Evolutionary conservation across 2,113 vertebrate genomes (phyloP).

Genomic region (Aythya baeri): DNA sequence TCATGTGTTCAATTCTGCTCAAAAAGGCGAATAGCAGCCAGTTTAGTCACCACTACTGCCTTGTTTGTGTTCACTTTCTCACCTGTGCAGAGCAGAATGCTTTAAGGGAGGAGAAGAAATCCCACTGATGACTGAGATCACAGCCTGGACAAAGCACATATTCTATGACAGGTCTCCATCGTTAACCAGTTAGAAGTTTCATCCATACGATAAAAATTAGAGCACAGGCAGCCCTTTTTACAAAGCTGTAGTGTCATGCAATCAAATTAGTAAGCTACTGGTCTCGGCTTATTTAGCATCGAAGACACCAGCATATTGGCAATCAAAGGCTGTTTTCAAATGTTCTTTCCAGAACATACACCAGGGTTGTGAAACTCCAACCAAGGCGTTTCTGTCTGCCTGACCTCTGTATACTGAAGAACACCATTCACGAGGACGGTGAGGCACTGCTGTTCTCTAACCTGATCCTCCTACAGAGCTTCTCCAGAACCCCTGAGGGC

Average conservation of each 20-base stretch:
- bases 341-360: not conserved
- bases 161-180: not conserved
- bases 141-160: not conserved
- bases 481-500: not conserved
- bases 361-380: not conserved
- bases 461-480: not conserved
- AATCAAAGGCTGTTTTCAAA: not conserved
- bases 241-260: not conserved
- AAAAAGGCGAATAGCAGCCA: not conserved
- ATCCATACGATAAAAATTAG: not conserved
- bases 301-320: not conserved
- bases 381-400: not conserved
- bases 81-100: not conserved
- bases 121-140: not conserved
- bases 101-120: not conserved
- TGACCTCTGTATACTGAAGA: not conserved
- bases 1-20: not conserved
- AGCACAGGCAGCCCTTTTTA: not conserved
- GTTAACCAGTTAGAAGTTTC: not conserved
- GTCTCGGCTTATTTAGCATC: not conserved
- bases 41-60: not conserved
- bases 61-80: not conserved
- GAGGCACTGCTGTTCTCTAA: not conserved
- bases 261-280: accelerated
- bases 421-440: not conserved